Conservation (phyloP, 2,888 invertebrate species). For the Cordilura impudica region DNA sequence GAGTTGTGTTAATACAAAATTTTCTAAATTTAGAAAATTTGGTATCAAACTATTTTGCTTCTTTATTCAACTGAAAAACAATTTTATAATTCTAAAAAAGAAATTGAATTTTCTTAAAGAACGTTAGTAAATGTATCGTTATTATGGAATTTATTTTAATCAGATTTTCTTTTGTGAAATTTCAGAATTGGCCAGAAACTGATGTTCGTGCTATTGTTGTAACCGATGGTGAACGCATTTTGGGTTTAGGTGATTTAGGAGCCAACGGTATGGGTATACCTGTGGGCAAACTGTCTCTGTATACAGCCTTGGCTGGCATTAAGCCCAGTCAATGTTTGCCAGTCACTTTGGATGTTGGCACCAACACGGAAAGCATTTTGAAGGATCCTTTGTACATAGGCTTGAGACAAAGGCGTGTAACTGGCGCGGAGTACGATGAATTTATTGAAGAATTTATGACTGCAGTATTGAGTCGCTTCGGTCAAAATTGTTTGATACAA, state of each 20-base stretch:
- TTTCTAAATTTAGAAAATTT: too few species aligned
- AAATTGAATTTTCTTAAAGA: too few species aligned
- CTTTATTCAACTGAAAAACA: too few species aligned
- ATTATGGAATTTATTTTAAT: too few species aligned
- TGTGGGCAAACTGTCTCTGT: constrained; percentile 96
- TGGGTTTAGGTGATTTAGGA: constrained; percentile 98
- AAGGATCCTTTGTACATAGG: constrained; percentile 98
- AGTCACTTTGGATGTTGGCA: constrained; percentile 94
- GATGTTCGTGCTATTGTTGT: constrained; percentile 95
- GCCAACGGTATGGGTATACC: constrained; percentile 99
- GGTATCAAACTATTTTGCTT: too few species aligned
- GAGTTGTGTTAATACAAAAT: too few species aligned
- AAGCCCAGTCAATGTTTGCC: constrained; percentile 97
- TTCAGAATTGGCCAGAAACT: constrained; percentile 85
- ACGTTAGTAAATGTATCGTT: too few species aligned
- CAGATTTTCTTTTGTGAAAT: constrained; percentile 36
- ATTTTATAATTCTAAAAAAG: too few species aligned
- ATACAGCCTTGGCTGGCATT: constrained; percentile 97
- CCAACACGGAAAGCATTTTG: constrained; percentile 90
- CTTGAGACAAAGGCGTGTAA: constrained; percentile 88
- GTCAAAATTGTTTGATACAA: constrained; percentile 91
- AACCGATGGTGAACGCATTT: constrained; percentile 98
- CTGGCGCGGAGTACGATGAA: constrained; percentile 92
- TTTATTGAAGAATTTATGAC: constrained; percentile 98
- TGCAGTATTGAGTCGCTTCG: constrained; percentile 90